Percentiles rank a stretch among this genome's conserved stretches.
Conservation (phyloP, 1,140 invertebrate genomes). For the Drosophila kikkawai region DNA sequence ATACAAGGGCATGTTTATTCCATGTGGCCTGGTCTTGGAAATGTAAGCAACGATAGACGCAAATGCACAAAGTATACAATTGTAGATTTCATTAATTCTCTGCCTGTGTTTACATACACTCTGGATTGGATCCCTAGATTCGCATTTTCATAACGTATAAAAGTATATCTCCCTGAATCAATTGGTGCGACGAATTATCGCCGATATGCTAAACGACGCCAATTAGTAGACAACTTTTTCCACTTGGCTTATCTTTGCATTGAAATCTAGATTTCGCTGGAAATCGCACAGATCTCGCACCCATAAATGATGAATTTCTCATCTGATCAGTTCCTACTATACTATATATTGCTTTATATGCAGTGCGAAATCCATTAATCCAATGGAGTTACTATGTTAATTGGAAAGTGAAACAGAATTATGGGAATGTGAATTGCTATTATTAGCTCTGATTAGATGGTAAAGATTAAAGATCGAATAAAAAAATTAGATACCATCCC, state of each 20-base stretch:
- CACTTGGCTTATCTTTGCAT: constrained; percentile 16
- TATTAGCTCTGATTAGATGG: constrained; percentile 26
- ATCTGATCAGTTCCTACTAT: neutral
- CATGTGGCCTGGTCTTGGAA: constrained; percentile 23
- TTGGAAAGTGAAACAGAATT: constrained; percentile 29
- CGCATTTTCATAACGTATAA: constrained; percentile 9
- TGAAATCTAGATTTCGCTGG: constrained; percentile 33
- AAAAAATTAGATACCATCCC: neutral
- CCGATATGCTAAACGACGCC: constrained; percentile 59
- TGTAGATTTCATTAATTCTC: constrained; percentile 60
- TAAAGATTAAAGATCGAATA: too few species aligned
- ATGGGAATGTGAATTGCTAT: constrained; percentile 11
- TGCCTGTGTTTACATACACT: constrained; percentile 59
- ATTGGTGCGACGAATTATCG: constrained; percentile 71
- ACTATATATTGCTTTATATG: constrained; percentile 1
- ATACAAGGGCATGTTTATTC: constrained; percentile 38
- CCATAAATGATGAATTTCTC: constrained; percentile 22
- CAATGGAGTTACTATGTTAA: constrained; percentile 20
- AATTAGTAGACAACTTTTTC: constrained; percentile 46
- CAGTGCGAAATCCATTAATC: constrained; percentile 17
- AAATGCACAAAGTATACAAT: constrained; percentile 53
- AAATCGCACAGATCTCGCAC: constrained; percentile 21
- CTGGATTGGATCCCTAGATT: constrained; percentile 24
- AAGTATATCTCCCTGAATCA: constrained; percentile 24
- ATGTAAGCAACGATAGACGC: constrained; percentile 54